These are phyloP conservation scores for Philopotamus ludificatus DNA, from an alignment of 1,140 invertebrate genomes.

Conservation along the genomic window DNA sequence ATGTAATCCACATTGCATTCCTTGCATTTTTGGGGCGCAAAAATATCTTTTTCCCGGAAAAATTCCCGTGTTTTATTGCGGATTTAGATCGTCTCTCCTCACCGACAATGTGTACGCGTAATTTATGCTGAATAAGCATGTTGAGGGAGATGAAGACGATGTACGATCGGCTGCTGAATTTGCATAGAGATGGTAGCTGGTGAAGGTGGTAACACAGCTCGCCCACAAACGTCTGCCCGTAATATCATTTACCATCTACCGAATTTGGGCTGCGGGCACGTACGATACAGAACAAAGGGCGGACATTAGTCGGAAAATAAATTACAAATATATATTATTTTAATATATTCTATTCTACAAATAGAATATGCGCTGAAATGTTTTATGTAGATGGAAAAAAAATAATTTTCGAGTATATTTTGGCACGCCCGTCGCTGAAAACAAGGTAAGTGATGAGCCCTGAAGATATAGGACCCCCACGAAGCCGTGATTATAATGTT, in stretches of 20 bases:
- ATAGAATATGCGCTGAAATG: background rate
- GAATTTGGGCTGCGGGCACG: background rate
- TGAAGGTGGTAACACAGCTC: slow-evolving; percentile 8
- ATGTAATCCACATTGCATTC: background rate
- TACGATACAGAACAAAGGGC: background rate
- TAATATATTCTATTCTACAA: background rate
- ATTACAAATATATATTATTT: too few relatives aligned
- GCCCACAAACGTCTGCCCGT: slow-evolving; percentile 23
- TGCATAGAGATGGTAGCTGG: slow-evolving; percentile 25
- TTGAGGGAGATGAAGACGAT: slow-evolving; percentile 14
- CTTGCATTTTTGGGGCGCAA: too few relatives aligned
- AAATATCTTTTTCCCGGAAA: too few relatives aligned
- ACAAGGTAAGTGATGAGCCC: slow-evolving; percentile 14
- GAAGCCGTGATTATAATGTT: slow-evolving; percentile 39
- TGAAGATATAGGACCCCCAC: slow-evolving; percentile 18
- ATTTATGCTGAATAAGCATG: slow-evolving; percentile 19
- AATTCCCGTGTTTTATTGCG: too few relatives aligned
- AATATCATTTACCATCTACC: slow-evolving; percentile 7
- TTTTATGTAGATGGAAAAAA: background rate
- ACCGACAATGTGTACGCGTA: background rate
- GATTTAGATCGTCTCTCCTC: too few relatives aligned
- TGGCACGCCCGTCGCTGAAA: background rate
- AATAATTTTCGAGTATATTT: background rate
- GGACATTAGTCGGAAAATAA: too few relatives aligned
- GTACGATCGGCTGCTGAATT: slow-evolving; percentile 12